Evolutionary conservation across 2,113 vertebrate species (phyloP).

Genomic region (Anas platyrhynchos): DNA sequence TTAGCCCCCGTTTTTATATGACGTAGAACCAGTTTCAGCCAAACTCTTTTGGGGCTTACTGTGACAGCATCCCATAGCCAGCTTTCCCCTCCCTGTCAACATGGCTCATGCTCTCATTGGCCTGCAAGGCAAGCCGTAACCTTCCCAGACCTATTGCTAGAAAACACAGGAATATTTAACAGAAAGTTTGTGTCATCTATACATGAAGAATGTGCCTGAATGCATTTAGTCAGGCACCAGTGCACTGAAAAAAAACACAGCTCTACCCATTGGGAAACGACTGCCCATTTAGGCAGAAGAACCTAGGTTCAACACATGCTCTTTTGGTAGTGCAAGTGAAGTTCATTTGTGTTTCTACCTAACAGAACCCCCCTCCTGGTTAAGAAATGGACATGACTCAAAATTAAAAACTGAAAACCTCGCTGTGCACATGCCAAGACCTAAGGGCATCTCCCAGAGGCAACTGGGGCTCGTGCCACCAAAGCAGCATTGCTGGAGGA

Average conservation of each 20-base stretch:
- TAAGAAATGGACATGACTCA: accelerated
- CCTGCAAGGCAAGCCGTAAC: slow-evolving; percentile 54
- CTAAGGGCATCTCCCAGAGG: background rate
- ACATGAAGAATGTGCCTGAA: slow-evolving; percentile 81
- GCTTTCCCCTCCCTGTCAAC: slow-evolving; percentile 41
- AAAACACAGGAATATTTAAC: slow-evolving; percentile 89
- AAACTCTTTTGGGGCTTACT: slow-evolving; percentile 54
- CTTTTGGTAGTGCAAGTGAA: background rate
- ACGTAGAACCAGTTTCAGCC: slow-evolving; percentile 69
- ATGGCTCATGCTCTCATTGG: slow-evolving; percentile 77
- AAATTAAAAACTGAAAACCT: background rate
- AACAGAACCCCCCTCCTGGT: background rate
- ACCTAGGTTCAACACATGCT: background rate
- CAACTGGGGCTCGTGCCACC: background rate
- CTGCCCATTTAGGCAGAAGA: slow-evolving; percentile 19
- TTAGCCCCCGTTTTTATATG: slow-evolving; percentile 68
- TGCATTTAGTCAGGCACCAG: slow-evolving; percentile 83
- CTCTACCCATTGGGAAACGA: slow-evolving; percentile 64
- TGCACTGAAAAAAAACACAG: slow-evolving; percentile 75
- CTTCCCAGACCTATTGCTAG: slow-evolving; percentile 77
- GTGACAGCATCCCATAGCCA: slow-evolving; percentile 61
- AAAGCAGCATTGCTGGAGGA: background rate
- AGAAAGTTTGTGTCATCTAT: slow-evolving; percentile 79
- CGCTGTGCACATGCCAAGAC: background rate
- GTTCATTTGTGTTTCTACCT: background rate